Evolutionary conservation across 2,797 vertebrate genomes (phyloP), one percentile per base, ranked within the genome.

Genomic region (Erpetoichthys calabaricus): DNA sequence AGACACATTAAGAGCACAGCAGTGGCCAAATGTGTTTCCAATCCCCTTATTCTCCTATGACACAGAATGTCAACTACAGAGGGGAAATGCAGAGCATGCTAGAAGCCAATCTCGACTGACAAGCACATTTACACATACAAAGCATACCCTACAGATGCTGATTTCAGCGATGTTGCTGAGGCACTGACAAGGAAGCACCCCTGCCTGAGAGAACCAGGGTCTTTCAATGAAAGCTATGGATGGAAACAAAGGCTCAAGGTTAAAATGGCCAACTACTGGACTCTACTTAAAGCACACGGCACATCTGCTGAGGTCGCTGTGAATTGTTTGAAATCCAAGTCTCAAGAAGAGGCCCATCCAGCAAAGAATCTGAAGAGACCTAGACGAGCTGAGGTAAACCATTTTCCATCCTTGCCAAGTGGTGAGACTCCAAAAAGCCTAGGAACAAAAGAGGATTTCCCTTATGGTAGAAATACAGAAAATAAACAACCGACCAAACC

Each of bases 191-290:
- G 45, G 56, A 64, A 54, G 25, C 25, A 25, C 25, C 25, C 25
- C 25, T 25, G 25, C 25, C 25, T 63, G 58, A 61, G 59, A 45
- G 57, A 65, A 63, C 56, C 61, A 63, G 58, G 54, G 51, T 61
- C 56, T 47, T 63, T 63, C 56, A 63, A 61, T 57, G 56, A 66
- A 53, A 61, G 61, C 45, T 66, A 63, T 4, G 58, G 61, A 56
- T 63, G 52, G 59, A 58, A 58, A 62, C 42, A 54, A 45, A 58
- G 51, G 49, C 56, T 58, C 4, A 58, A 62, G 53, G 55, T n/a
- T 3, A 66, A 60, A 42, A 63, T 66, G 64, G 47, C 45, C 45
- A 61, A 63, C 10, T 66, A 63, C 42, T 25, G 62, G 61, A 61
- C 59, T 53, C 50, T 61, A 47, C 50, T 66, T 53, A 66, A 54